Conservation (phyloP, 2,797 vertebrate genomes). For the Chelonia mydas region DNA sequence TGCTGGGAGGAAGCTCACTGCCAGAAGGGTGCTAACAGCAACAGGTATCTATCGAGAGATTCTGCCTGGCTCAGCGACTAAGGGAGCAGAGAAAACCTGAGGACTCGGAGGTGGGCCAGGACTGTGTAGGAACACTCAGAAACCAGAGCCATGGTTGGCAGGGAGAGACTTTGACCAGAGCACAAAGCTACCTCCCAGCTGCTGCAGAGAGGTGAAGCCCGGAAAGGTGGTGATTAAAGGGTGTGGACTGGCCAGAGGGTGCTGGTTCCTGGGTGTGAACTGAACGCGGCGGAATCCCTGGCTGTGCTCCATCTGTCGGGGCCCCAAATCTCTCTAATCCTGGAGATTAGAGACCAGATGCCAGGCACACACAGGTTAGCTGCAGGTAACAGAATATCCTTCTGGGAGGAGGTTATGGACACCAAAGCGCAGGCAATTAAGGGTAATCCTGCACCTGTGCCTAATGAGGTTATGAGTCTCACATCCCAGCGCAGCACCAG, state of each 20-base stretch:
- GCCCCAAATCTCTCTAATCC: conserved; percentile 14
- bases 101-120: background rate
- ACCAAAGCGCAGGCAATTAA: background rate
- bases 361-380: background rate
- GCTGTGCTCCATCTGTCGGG: conserved; percentile 25
- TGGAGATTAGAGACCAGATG: conserved; percentile 34
- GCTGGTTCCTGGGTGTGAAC: background rate
- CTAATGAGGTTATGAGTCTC: rapidly evolving
- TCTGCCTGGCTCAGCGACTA: background rate
- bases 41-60: background rate
- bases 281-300: background rate
- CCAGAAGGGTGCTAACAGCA: background rate
- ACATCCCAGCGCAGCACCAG: rapidly evolving
- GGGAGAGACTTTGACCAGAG: background rate
- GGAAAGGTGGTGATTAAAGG: background rate
- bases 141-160: background rate
- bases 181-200: background rate
- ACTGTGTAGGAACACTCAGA: background rate
- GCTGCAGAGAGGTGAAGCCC: background rate
- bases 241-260: background rate
- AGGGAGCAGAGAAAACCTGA: background rate
- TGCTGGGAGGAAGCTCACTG: background rate
- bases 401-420: background rate
- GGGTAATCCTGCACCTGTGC: background rate
- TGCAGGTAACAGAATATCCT: conserved; percentile 34